Evolutionary conservation across 2,888 invertebrate species (phyloP).

Genomic region (Pseudococcus viburni): DNA sequence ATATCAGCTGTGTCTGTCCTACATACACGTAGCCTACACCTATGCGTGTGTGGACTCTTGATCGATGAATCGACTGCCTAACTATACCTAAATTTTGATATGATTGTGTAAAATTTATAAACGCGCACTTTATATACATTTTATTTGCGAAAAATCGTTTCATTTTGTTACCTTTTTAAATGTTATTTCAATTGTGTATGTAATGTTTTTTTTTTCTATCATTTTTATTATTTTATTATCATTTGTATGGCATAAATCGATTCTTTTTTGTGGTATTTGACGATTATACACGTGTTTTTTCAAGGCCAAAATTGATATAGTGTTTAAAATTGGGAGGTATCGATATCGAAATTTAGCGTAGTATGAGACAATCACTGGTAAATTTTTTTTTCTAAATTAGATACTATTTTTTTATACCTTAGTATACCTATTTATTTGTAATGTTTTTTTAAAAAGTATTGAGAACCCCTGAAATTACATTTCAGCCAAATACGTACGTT

Average conservation of each 20-base stretch:
- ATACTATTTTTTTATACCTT: slow-evolving; percentile 34
- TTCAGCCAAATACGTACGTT: slow-evolving; percentile 13
- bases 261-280: slow-evolving; percentile 32
- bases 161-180: slow-evolving; percentile 59
- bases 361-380: slow-evolving; percentile 50
- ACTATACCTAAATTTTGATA: slow-evolving; percentile 11
- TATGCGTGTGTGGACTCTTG: neutral
- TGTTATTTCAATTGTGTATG: slow-evolving; percentile 54
- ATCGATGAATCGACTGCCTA: slow-evolving; percentile 29
- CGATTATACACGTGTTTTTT: slow-evolving; percentile 30
- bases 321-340: neutral
- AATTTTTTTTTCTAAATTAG: slow-evolving; percentile 40
- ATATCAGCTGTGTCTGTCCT: neutral
- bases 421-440: neutral
- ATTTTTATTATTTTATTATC: slow-evolving; percentile 50
- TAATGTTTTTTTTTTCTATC: slow-evolving; percentile 32
- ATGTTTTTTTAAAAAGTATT: slow-evolving; percentile 40
- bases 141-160: slow-evolving; percentile 43
- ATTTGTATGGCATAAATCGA: neutral
- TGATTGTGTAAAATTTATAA: slow-evolving; percentile 47
- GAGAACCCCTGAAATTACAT: slow-evolving; percentile 26
- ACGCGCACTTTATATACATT: slow-evolving; percentile 47
- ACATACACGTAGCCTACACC: no score
- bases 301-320: neutral
- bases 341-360: slow-evolving; percentile 36